Conservation (phyloP, 2,888 invertebrate genomes). For the Protodeltote pygarga region DNA sequence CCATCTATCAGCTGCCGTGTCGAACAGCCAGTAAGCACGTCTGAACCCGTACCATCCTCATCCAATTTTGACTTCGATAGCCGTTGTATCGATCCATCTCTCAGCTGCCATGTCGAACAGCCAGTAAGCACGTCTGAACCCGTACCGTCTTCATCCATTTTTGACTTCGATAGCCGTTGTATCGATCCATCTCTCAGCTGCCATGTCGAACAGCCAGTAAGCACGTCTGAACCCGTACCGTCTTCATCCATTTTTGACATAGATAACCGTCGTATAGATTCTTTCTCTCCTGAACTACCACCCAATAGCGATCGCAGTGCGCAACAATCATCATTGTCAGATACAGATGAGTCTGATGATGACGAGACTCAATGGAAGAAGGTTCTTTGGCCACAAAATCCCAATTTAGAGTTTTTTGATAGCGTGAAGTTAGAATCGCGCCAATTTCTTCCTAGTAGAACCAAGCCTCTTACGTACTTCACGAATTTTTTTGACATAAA, state of each 20-base stretch:
- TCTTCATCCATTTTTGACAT: not conserved
- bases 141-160: constrained; percentile 1
- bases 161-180: constrained; percentile 1
- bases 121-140: too few species aligned
- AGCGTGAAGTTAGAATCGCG: not conserved
- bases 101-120: too few species aligned
- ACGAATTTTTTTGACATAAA: constrained; percentile 6
- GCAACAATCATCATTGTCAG: constrained; percentile 1
- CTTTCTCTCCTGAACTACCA: constrained; percentile 1
- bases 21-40: too few species aligned
- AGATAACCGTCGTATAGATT: not conserved
- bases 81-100: not conserved
- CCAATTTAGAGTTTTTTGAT: constrained; percentile 1
- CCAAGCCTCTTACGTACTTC: constrained; percentile 7
- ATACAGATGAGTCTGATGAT: constrained; percentile 1
- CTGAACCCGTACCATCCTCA: constrained; percentile 2
- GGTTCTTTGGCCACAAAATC: not conserved
- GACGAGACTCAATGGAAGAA: not conserved
- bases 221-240: too few species aligned
- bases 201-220: too few species aligned
- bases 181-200: not conserved
- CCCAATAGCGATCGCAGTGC: not conserved
- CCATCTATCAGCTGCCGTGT: not conserved
- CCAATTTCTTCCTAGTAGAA: constrained; percentile 8
- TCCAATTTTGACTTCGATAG: constrained; percentile 1